A percentile compares a stretch with the other conserved stretches of the same genome.
These are phyloP conservation scores for Sipha maydis DNA, from an alignment of 2,888 invertebrate genomes.

Conservation along the genomic window DNA sequence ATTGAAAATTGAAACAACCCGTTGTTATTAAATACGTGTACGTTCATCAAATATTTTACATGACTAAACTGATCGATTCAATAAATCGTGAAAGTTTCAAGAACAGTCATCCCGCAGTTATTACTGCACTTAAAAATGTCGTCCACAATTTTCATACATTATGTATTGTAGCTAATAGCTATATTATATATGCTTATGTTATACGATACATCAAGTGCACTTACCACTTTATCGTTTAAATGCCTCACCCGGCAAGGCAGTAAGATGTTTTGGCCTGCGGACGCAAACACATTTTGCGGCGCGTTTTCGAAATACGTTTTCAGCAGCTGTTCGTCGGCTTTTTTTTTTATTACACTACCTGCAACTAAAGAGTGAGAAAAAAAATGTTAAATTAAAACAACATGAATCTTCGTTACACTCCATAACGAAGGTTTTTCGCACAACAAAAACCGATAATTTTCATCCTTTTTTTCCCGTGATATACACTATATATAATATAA, in stretches of 20 bases:
- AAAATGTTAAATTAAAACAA: slow-evolving; percentile 37
- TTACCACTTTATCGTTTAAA: slow-evolving; percentile 59
- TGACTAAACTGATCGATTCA: neutral
- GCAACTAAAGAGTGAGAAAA: slow-evolving; percentile 32
- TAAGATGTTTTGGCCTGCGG: slow-evolving; percentile 54
- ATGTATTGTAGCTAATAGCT: slow-evolving; percentile 20
- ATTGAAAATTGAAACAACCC: neutral
- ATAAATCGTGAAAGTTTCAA: slow-evolving; percentile 18
- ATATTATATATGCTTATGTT: slow-evolving; percentile 14
- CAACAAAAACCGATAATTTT: slow-evolving; percentile 39
- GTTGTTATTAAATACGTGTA: neutral
- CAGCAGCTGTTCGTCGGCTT: slow-evolving; percentile 40
- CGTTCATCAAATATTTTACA: neutral
- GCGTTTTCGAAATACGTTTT: slow-evolving; percentile 58
- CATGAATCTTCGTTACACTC: slow-evolving; percentile 28
- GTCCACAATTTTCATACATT: slow-evolving; percentile 14
- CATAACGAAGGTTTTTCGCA: slow-evolving; percentile 28
- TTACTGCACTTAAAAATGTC: slow-evolving; percentile 16
- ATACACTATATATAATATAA: neutral
- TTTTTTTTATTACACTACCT: slow-evolving; percentile 45
- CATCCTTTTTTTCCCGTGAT: neutral
- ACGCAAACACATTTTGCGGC: slow-evolving; percentile 56
- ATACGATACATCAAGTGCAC: slow-evolving; percentile 39
- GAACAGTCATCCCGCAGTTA: neutral
- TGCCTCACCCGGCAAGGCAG: slow-evolving; percentile 55